A percentile compares a stretch with the other conserved stretches of the same genome.
Evolutionary conservation across 2,888 invertebrate genomes (phyloP).

Genomic region (Teleogryllus oceanicus): DNA sequence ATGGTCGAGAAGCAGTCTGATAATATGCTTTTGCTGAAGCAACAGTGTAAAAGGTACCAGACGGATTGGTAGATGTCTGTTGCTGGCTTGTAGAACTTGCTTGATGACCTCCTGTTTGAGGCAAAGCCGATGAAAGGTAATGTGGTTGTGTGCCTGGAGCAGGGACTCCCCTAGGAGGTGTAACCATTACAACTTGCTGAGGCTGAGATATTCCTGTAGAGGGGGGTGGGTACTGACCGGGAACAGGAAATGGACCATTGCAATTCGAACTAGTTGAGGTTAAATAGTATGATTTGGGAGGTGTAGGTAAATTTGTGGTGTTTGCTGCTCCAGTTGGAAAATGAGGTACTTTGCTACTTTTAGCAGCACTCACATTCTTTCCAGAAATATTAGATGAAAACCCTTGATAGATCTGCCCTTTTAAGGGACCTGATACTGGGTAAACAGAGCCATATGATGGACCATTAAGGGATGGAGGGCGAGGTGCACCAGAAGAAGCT

Average conservation of each 20-base stretch:
- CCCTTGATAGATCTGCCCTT: neutral
- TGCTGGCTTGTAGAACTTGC: constrained; percentile 24
- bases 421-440: neutral
- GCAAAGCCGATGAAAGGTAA: neutral
- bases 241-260: constrained; percentile 18
- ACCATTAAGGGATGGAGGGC: neutral
- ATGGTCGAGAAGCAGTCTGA: constrained; percentile 26
- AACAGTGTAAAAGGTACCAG: constrained; percentile 33
- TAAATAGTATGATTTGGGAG: neutral
- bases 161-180: constrained; percentile 18
- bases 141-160: constrained; percentile 19
- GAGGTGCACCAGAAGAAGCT: neutral
- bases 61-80: constrained; percentile 22
- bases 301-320: neutral
- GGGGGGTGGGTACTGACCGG: constrained; percentile 20
- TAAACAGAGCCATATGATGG: constrained; percentile 19
- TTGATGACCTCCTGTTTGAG: neutral
- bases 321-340: neutral
- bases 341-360: neutral
- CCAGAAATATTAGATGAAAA: neutral
- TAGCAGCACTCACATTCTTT: neutral
- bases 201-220: constrained; percentile 19
- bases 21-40: constrained; percentile 37
- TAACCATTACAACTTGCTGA: constrained; percentile 22
- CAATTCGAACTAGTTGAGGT: neutral